These are phyloP conservation scores for Byasa hedistus DNA, from an alignment of 2,888 invertebrate genomes.

Conservation along the genomic window DNA sequence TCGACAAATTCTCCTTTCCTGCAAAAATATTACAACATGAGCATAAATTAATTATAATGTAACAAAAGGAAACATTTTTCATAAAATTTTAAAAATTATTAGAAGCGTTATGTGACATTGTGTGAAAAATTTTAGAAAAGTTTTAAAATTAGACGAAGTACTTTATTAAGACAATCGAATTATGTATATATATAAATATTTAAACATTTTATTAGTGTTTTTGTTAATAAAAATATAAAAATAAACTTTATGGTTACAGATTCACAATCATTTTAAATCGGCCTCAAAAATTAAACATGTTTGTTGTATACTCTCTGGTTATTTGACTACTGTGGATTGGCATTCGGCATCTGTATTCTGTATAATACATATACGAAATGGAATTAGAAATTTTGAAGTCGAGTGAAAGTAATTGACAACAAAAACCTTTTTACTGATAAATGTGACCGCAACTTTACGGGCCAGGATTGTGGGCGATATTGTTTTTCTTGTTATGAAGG, in stretches of 20 bases:
- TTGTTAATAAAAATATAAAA: not conserved
- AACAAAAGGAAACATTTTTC: not conserved
- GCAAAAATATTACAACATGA: constrained; percentile 30
- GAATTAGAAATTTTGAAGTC: constrained; percentile 17
- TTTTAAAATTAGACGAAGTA: too few relatives aligned
- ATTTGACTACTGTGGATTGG: not conserved
- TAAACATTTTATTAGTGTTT: too few relatives aligned
- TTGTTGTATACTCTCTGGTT: not conserved
- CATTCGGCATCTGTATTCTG: constrained; percentile 18
- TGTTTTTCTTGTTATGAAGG: not conserved
- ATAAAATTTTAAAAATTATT: not conserved
- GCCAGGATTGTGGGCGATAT: not conserved
- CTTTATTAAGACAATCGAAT: too few relatives aligned
- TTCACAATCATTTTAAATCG: not conserved
- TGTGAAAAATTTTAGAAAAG: too few relatives aligned
- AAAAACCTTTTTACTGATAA: constrained; percentile 6
- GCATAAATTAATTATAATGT: not conserved
- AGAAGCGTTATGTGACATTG: too few relatives aligned
- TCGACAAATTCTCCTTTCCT: constrained; percentile 65
- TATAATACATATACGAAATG: constrained; percentile 1
- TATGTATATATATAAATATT: too few relatives aligned
- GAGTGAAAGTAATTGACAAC: constrained; percentile 28
- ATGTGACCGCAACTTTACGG: not conserved
- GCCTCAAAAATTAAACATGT: not conserved
- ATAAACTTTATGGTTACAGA: not conserved